Percentiles rank a stretch among this genome's conserved stretches.
Conservation (phyloP, 2,797 vertebrate genomes). For the Galagoides demidoff region DNA sequence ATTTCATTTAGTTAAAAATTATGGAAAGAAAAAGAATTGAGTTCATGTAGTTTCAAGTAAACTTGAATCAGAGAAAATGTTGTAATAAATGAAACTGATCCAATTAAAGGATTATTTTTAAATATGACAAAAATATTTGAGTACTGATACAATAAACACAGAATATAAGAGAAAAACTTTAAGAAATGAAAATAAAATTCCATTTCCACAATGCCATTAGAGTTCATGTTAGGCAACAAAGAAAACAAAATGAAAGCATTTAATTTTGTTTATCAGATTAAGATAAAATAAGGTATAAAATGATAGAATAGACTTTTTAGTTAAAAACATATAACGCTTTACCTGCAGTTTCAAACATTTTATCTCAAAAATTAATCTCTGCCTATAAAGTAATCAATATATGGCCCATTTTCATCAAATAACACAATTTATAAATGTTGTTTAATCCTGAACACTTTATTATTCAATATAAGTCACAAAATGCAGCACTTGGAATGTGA, state of each 20-base stretch:
- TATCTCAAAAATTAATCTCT: constrained; percentile 65
- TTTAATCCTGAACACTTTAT: constrained; percentile 59
- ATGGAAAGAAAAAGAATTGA: not conserved
- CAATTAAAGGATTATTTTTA: constrained; percentile 41
- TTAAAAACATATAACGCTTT: constrained; percentile 55
- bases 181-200: constrained; percentile 62
- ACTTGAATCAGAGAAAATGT: not conserved
- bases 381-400: constrained; percentile 57
- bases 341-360: constrained; percentile 61
- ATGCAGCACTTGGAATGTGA: constrained; percentile 56
- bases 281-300: constrained; percentile 35
- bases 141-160: not conserved
- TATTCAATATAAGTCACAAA: constrained; percentile 71
- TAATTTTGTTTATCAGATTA: constrained; percentile 58
- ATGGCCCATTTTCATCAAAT: constrained; percentile 52
- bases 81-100: constrained; percentile 16
- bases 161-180: not conserved
- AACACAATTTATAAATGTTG: constrained; percentile 68
- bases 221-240: constrained; percentile 26
- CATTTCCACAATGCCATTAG: constrained; percentile 6
- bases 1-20: constrained; percentile 44
- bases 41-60: constrained; percentile 36
- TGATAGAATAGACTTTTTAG: constrained; percentile 19
- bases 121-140: constrained; percentile 38
- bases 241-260: constrained; percentile 45